phyloP scores from a whole-genome alignment of 2,113 vertebrate species.

The Oncorhynchus nerka region DNA sequence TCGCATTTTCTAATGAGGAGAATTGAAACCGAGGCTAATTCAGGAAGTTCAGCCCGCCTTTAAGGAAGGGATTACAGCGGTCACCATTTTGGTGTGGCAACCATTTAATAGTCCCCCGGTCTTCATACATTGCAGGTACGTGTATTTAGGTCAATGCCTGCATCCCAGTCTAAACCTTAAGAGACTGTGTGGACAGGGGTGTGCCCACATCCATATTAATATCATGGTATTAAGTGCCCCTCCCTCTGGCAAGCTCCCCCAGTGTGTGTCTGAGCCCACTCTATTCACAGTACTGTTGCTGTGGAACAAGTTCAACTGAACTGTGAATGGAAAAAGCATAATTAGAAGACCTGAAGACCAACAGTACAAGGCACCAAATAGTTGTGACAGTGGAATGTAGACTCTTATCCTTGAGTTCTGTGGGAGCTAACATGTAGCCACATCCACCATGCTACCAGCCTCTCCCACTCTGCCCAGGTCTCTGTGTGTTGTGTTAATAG shows the following conservation, averaged over 20 bases:
- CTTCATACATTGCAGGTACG: too few species aligned
- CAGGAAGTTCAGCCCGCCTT: too few species aligned
- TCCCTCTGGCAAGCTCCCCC: background rate
- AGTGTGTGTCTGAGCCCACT: conserved; percentile 11
- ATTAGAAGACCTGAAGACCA: background rate
- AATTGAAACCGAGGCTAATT: too few species aligned
- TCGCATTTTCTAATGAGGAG: too few species aligned
- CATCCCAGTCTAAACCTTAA: too few species aligned
- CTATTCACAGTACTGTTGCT: conserved; percentile 57
- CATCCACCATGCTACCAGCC: background rate
- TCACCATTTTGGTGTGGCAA: too few species aligned
- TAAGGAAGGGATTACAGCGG: too few species aligned
- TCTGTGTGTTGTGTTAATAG: conserved; percentile 18
- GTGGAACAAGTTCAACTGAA: conserved; percentile 28
- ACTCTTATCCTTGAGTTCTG: background rate
- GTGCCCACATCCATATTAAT: conserved; percentile 57
- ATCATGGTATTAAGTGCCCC: conserved; percentile 35
- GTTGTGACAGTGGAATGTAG: background rate
- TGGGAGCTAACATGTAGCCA: background rate
- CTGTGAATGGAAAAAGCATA: background rate
- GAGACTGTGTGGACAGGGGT: conserved; percentile 25
- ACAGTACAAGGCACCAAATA: background rate
- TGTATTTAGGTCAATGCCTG: too few species aligned
- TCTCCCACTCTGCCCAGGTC: conserved; percentile 12
- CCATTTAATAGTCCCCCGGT: too few species aligned